Evolutionary conservation across 2,888 invertebrate genomes (phyloP), one percentile per base, ranked within the genome.

Genomic region (Phlogophora meticulosa): DNA sequence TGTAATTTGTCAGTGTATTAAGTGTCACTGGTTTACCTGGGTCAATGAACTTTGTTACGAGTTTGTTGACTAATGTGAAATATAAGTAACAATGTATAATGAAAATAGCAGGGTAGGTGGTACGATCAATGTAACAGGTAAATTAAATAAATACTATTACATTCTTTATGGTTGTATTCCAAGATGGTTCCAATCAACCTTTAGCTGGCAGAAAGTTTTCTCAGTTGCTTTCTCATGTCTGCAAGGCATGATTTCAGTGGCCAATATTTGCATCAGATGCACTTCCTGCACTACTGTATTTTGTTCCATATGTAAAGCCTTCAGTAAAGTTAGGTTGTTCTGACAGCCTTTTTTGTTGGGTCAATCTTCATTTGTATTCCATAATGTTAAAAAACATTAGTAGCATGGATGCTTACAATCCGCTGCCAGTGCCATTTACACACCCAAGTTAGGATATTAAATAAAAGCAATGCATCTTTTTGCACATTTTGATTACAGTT

Each of bases 401-500:
- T 15, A 22, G 7, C 11, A 17, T 22, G 4, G 17, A 13, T 69
- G 4, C 22, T 32, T 58, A 5, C 15, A 4, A 5, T 7, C 4
- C 10, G 9, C 45, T 56, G 15, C 20, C 3, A 28, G 10, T 56
- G 7, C 13, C 38, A 56, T 57, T 20, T 24, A 42, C 13, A 17
- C 7, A 3, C 5, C 10, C 11, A 51, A 22, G n/a, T 57, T 28
- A 57, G 11, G 20, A 9, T 28, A n/a, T 13, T 0, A 13, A 32
- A 22, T n/a, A 32, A 10, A 32, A 34, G 3, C 4, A 1, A 7
- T 20, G 36, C n/a, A 17, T n/a, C 28, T 34, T n/a, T 55, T 62
- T 48, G n/a, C n/a, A n/a, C n/a, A 4, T 28, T 36, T 42, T 20
- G 38, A n/a, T 58, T 34, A 34, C 22, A 71, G 94, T 83, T 82